Conservation (phyloP, 2,888 invertebrate genomes). For the Sarcophaga caerulescens region DNA sequence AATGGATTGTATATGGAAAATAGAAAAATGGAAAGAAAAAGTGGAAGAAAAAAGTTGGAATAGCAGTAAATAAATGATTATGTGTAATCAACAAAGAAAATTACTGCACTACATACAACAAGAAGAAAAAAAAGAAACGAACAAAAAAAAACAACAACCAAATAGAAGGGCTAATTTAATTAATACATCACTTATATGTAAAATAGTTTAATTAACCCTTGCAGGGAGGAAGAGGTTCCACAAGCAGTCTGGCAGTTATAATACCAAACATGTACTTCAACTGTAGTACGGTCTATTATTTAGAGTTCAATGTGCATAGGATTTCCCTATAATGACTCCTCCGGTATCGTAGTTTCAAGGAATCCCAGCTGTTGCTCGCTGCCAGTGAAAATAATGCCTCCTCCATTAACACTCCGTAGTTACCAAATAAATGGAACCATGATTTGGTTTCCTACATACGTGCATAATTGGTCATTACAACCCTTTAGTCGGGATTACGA, state of each 20-base stretch:
- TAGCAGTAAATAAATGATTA: constrained; percentile 67
- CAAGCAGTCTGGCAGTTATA: not conserved
- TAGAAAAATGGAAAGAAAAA: too few relatives aligned
- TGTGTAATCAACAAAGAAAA: constrained; percentile 56
- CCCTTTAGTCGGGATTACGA: too few relatives aligned
- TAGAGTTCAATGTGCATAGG: too few relatives aligned
- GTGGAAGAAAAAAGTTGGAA: not conserved
- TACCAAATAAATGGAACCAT: too few relatives aligned
- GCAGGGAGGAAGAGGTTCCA: not conserved
- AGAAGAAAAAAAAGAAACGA: not conserved
- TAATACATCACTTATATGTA: constrained; percentile 60
- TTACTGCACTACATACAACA: not conserved
- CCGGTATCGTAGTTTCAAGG: accelerated
- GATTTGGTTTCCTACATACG: too few relatives aligned
- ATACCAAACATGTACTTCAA: too few relatives aligned
- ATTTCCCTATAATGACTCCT: too few relatives aligned
- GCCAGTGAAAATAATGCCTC: too few relatives aligned
- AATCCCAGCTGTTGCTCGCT: too few relatives aligned
- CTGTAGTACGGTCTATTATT: too few relatives aligned
- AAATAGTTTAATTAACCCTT: constrained; percentile 33
- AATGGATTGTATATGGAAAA: not conserved
- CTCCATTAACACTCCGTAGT: too few relatives aligned
- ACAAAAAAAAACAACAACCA: constrained; percentile 5
- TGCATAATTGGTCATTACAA: too few relatives aligned
- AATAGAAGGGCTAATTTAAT: constrained; percentile 64